phyloP scores from a whole-genome alignment of 1,140 invertebrate genomes.

The Octopus sinensis region DNA sequence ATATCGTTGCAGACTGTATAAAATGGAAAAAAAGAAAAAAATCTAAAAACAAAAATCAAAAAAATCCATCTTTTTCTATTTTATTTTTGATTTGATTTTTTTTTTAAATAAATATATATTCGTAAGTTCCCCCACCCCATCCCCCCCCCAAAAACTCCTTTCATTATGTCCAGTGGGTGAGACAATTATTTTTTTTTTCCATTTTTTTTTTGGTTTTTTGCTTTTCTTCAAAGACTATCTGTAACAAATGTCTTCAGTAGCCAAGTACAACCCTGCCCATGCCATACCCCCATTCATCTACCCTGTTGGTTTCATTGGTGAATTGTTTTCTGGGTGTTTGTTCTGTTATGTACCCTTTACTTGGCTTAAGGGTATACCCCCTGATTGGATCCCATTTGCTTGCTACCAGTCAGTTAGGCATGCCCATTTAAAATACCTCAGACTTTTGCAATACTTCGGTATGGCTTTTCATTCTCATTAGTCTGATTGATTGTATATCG shows the following conservation, averaged over 20 bases:
- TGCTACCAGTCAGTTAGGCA: not conserved
- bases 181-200: not conserved
- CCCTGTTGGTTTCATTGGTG: slow-evolving; percentile 1
- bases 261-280: slow-evolving; percentile 9
- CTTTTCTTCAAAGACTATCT: not conserved
- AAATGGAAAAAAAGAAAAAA: not conserved
- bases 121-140: not conserved
- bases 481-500: slow-evolving; percentile 11
- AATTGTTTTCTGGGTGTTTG: not conserved
- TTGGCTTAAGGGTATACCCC: not conserved
- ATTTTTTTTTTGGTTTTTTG: not conserved
- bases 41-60: not conserved
- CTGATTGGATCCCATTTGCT: not conserved
- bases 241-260: slow-evolving; percentile 1
- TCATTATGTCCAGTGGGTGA: not conserved
- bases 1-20: not conserved
- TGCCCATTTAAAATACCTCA: slow-evolving; percentile 7
- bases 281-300: not conserved
- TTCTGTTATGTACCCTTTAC: slow-evolving; percentile 10
- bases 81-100: too few species aligned
- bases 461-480: slow-evolving; percentile 10
- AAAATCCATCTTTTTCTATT: too few species aligned
- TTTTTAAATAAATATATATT: too few species aligned
- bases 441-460: slow-evolving; percentile 12
- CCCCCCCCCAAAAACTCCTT: not conserved